These are phyloP conservation scores for Entomobrya proxima DNA, from an alignment of 2,888 invertebrate genomes.

Conservation along the genomic window DNA sequence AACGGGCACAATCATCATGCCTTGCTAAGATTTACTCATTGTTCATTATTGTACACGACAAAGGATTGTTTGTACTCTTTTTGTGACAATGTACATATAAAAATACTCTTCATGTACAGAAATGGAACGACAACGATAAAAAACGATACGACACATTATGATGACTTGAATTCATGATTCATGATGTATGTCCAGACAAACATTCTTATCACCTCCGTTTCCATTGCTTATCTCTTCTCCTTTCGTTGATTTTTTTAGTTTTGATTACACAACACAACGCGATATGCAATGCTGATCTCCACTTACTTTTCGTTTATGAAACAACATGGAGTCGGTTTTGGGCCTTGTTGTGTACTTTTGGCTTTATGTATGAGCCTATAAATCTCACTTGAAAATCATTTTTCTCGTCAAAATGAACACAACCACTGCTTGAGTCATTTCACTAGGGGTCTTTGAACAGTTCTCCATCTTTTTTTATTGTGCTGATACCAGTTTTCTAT, in stretches of 20 bases:
- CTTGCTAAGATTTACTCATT: not conserved
- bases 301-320: too few species aligned
- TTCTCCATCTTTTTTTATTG: not conserved
- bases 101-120: not conserved
- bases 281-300: too few species aligned
- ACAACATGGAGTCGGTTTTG: constrained; percentile 42
- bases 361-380: constrained; percentile 63
- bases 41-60: not conserved
- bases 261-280: constrained; percentile 55
- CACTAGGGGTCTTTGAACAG: constrained; percentile 10
- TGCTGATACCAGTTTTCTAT: constrained; percentile 30
- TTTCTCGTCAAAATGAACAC: constrained; percentile 59
- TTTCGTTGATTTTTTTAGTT: constrained; percentile 52
- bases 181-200: constrained; percentile 66
- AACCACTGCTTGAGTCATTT: constrained; percentile 43
- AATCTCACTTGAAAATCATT: constrained; percentile 66
- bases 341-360: constrained; percentile 63
- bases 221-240: constrained; percentile 49
- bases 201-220: constrained; percentile 62
- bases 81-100: not conserved
- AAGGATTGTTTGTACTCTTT: constrained; percentile 2
- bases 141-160: constrained; percentile 23
- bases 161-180: constrained; percentile 61
- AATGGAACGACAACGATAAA: constrained; percentile 62
- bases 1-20: too few species aligned